These are phyloP conservation scores for Bombus affinis DNA, from an alignment of 1,140 invertebrate genomes.

Conservation along the genomic window DNA sequence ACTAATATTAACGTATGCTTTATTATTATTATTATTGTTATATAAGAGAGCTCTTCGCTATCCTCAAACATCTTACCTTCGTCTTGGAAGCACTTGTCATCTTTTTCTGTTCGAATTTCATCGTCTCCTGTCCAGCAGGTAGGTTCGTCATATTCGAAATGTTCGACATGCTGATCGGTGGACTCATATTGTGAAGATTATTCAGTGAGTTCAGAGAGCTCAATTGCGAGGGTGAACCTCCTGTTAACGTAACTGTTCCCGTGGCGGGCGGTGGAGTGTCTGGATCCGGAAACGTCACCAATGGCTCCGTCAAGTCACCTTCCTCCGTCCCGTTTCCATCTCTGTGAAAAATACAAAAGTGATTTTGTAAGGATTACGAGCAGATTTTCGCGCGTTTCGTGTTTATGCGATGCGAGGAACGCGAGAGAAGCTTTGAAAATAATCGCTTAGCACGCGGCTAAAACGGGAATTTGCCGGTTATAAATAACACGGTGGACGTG, in stretches of 20 bases:
- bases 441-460: conserved; percentile 29
- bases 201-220: conserved; percentile 80
- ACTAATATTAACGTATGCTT: no score
- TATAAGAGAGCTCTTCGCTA: no score
- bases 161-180: conserved; percentile 73
- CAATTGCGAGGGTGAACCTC: conserved; percentile 77
- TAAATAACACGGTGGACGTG: conserved; percentile 44
- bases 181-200: conserved; percentile 76
- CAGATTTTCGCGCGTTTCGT: no score
- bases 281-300: conserved; percentile 91
- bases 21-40: neutral
- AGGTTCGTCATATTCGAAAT: conserved; percentile 75
- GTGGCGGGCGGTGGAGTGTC: conserved; percentile 85
- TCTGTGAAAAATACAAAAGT: conserved; percentile 60
- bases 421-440: conserved; percentile 16
- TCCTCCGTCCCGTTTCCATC: conserved; percentile 76
- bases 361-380: neutral
- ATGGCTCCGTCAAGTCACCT: conserved; percentile 84
- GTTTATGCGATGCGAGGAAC: conserved; percentile 2
- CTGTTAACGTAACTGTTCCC: conserved; percentile 70
- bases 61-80: conserved; percentile 80
- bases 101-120: conserved; percentile 91
- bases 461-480: conserved; percentile 21
- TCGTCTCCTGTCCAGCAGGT: conserved; percentile 84
- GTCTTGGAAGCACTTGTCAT: conserved; percentile 90